Conservation (phyloP, 1,140 invertebrate genomes). For the Euura lappo region DNA sequence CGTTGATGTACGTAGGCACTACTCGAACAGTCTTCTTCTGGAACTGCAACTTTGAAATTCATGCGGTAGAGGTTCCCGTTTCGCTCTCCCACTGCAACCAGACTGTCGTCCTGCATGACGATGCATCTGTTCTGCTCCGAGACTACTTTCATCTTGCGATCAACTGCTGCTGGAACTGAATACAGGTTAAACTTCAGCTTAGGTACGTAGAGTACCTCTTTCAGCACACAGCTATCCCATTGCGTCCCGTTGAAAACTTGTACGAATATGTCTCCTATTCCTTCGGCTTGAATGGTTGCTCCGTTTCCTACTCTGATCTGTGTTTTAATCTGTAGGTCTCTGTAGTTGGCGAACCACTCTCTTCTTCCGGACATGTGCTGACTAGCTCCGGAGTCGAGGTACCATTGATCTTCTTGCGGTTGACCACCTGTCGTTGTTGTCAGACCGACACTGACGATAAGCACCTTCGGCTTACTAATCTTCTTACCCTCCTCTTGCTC, state of each 20-base stretch:
- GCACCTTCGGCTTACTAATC: too few relatives aligned
- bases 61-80: slow-evolving; percentile 17
- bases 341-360: slow-evolving; percentile 24
- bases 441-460: too few relatives aligned
- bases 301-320: too few relatives aligned
- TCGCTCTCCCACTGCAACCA: slow-evolving; percentile 22
- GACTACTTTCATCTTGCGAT: slow-evolving; percentile 13
- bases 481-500: too few relatives aligned
- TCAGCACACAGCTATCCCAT: slow-evolving; percentile 15
- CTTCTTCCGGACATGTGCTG: slow-evolving; percentile 26
- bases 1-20: slow-evolving; percentile 3
- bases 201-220: slow-evolving; percentile 17
- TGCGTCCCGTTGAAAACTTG: slow-evolving; percentile 9
- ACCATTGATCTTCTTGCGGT: slow-evolving; percentile 12
- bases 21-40: neutral
- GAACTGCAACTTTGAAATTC: slow-evolving; percentile 15
- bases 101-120: slow-evolving; percentile 12
- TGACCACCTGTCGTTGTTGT: too few relatives aligned
- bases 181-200: slow-evolving; percentile 25
- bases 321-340: neutral
- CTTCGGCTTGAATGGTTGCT: neutral
- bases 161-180: slow-evolving; percentile 14
- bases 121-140: slow-evolving; percentile 7
- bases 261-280: slow-evolving; percentile 19
- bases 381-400: slow-evolving; percentile 29